Evolutionary conservation across 2,888 invertebrate genomes (phyloP).

Genomic region (Sussaba pulchella): DNA sequence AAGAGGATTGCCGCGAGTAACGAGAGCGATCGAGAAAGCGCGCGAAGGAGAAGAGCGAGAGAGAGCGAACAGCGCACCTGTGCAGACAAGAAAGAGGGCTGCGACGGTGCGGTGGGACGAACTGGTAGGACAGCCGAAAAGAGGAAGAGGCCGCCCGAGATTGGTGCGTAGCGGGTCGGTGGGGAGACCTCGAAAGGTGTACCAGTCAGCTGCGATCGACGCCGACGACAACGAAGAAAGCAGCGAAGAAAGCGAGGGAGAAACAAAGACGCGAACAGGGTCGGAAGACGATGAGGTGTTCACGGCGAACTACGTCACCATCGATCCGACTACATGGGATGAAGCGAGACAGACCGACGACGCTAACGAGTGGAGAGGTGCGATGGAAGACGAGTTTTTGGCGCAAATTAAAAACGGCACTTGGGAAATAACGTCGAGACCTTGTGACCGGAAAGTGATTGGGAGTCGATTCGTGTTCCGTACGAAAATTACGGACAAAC

Average conservation of each 20-base stretch:
- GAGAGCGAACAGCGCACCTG: neutral
- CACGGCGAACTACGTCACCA: neutral
- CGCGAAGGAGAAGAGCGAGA: neutral
- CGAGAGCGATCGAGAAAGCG: neutral
- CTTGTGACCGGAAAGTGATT: constrained; percentile 41
- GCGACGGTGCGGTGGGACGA: neutral
- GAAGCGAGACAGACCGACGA: neutral
- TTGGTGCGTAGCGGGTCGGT: too few relatives aligned
- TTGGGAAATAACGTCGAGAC: constrained; percentile 67
- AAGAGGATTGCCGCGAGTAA: neutral
- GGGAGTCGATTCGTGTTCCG: constrained; percentile 54
- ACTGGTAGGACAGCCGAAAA: neutral
- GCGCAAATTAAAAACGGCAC: constrained; percentile 67
- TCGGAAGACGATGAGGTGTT: too few relatives aligned
- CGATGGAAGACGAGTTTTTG: too few relatives aligned
- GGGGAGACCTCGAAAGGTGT: too few relatives aligned
- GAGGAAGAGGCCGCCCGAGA: too few relatives aligned
- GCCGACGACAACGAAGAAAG: too few relatives aligned
- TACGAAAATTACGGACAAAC: constrained; percentile 61
- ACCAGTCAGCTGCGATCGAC: too few relatives aligned
- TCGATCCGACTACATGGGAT: neutral
- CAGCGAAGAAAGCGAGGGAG: too few relatives aligned
- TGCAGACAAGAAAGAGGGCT: neutral
- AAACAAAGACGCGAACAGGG: too few relatives aligned
- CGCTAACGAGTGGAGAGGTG: constrained; percentile 14